These are phyloP conservation scores for Sinocyclocheilus grahami DNA, from an alignment of 2,113 vertebrate genomes.

Conservation along the genomic window DNA sequence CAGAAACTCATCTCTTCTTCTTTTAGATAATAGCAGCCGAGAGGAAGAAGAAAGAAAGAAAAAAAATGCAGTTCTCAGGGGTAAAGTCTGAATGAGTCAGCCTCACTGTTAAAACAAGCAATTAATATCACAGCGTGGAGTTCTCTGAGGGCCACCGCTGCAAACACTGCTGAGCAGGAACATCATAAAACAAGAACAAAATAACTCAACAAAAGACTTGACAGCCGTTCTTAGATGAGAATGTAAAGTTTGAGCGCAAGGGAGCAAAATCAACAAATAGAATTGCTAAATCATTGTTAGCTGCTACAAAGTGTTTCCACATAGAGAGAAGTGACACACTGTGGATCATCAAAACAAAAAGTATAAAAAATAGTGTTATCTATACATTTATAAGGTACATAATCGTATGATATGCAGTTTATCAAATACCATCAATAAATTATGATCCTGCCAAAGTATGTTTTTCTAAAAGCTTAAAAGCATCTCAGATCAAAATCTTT, in stretches of 20 bases:
- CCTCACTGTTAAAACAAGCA: slow-evolving; percentile 51
- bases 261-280: slow-evolving; percentile 6
- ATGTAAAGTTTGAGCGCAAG: not conserved
- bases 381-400: too few species aligned
- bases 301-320: not conserved
- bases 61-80: not conserved
- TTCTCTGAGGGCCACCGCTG: slow-evolving; percentile 30
- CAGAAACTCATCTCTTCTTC: slow-evolving; percentile 5
- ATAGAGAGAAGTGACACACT: not conserved
- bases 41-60: slow-evolving; percentile 2
- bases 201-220: not conserved
- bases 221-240: not conserved
- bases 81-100: slow-evolving; percentile 36
- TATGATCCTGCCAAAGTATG: not conserved
- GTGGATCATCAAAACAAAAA: not conserved
- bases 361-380: too few species aligned
- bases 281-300: slow-evolving; percentile 4
- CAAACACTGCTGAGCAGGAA: slow-evolving; percentile 27
- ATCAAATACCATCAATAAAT: not conserved
- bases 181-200: not conserved
- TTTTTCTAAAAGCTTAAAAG: not conserved
- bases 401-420: not conserved
- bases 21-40: slow-evolving; percentile 38
- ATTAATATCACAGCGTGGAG: slow-evolving; percentile 53
- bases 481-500: not conserved